These are phyloP conservation scores for Prenolepis imparis DNA, from an alignment of 2,888 invertebrate genomes.

Conservation along the genomic window DNA sequence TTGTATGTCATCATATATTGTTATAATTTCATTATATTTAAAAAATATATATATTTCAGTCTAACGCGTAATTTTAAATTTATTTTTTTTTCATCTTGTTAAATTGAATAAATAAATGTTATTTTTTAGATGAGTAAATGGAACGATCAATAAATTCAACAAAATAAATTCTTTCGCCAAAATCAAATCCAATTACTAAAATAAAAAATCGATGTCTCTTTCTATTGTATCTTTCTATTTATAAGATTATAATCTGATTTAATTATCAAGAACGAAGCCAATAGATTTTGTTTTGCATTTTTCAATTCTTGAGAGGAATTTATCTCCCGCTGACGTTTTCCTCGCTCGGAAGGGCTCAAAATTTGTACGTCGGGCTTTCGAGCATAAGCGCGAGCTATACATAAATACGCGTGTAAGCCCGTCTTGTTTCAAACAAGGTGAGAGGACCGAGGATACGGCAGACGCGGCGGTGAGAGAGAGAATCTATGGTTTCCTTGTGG, in stretches of 20 bases:
- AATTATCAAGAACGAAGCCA: background rate
- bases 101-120: background rate
- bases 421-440: constrained; percentile 47
- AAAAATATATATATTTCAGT: background rate
- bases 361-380: constrained; percentile 51
- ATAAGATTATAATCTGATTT: background rate
- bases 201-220: constrained; percentile 9
- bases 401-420: constrained; percentile 55
- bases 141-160: background rate
- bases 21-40: background rate
- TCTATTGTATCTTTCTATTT: background rate
- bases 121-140: background rate
- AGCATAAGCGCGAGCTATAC: constrained; percentile 46
- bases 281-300: constrained; percentile 15
- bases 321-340: constrained; percentile 35
- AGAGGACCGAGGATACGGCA: constrained; percentile 16
- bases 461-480: constrained; percentile 50
- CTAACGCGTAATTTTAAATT: background rate
- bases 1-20: background rate
- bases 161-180: background rate
- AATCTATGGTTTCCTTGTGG: constrained; percentile 63
- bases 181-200: background rate
- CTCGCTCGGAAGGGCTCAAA: constrained; percentile 23
- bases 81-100: background rate
- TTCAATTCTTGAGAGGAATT: constrained; percentile 37